These are phyloP conservation scores for Drosophila kohkoa DNA, from an alignment of 1,140 invertebrate genomes.

Conservation along the genomic window DNA sequence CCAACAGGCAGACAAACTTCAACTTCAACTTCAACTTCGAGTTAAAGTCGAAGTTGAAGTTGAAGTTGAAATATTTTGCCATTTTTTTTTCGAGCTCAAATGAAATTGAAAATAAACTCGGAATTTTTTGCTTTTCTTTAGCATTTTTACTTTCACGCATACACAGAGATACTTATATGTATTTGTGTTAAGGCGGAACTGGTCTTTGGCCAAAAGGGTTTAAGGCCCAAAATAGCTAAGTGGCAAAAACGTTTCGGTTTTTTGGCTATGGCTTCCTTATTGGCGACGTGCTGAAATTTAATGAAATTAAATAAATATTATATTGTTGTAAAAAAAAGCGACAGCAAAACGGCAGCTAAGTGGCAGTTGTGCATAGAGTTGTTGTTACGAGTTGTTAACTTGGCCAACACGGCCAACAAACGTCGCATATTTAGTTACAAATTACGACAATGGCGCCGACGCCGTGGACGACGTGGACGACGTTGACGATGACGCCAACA, in stretches of 20 bases:
- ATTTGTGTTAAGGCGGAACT: constrained; percentile 32
- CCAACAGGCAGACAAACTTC: constrained; percentile 5
- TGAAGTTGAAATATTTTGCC: constrained; percentile 19
- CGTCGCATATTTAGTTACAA: constrained; percentile 78
- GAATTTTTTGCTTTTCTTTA: constrained; percentile 30
- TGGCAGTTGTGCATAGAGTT: constrained; percentile 33
- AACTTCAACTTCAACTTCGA: neutral
- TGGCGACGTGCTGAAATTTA: constrained; percentile 76
- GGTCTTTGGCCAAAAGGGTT: constrained; percentile 41
- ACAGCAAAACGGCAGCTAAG: constrained; percentile 30
- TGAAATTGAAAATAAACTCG: constrained; percentile 70
- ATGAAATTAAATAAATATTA: constrained; percentile 83
- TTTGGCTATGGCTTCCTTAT: constrained; percentile 73
- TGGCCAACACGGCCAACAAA: constrained; percentile 32
- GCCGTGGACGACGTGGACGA: neutral
- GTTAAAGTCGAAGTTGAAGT: neutral
- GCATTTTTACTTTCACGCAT: constrained; percentile 74
- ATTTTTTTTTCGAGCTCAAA: constrained; percentile 44
- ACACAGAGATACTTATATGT: constrained; percentile 6
- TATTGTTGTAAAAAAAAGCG: constrained; percentile 39
- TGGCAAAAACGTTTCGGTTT: constrained; percentile 52
- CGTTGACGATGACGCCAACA: constrained; percentile 49
- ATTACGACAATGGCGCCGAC: constrained; percentile 77
- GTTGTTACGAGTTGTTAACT: constrained; percentile 28
- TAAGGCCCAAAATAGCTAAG: constrained; percentile 60